Percentiles rank a stretch among this genome's conserved stretches.
Evolutionary conservation across 35 echinoderm and acorn worm genomes (phyloP).

Genomic region (Diadema setosum): DNA sequence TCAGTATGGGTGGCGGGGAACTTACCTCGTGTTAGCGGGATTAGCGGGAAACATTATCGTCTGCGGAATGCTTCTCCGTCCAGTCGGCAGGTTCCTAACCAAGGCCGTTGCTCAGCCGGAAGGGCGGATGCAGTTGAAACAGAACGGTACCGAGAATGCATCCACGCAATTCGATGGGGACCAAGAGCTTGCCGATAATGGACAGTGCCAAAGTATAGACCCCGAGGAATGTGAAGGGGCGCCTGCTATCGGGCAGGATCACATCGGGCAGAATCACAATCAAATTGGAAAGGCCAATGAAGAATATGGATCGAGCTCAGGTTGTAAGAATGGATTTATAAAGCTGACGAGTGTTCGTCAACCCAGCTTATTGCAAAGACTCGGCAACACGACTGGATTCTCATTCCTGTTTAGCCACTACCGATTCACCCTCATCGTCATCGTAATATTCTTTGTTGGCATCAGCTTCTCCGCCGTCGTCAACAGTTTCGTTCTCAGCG

Average conservation of each 20-base stretch:
- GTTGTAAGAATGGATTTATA: too few species aligned
- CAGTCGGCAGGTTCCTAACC: background rate
- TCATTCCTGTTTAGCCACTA: background rate
- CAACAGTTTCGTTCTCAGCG: background rate
- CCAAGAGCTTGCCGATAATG: background rate
- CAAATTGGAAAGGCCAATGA: background rate
- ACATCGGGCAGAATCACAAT: too few species aligned
- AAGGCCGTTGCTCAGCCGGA: background rate
- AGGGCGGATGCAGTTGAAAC: background rate
- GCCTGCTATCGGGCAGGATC: too few species aligned
- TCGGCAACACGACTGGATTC: background rate
- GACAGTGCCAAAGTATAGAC: background rate
- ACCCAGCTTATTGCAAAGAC: background rate
- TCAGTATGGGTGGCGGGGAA: background rate
- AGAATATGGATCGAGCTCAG: background rate
- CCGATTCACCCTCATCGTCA: background rate
- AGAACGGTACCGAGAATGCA: background rate
- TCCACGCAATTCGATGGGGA: background rate
- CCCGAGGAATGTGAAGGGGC: background rate
- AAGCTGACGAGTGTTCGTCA: too few species aligned
- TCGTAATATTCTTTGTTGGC: background rate
- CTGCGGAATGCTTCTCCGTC: slow-evolving; percentile 1
- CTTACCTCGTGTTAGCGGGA: background rate
- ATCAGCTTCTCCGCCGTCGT: background rate
- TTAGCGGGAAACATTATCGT: background rate